Percentiles rank a stretch among this genome's conserved stretches.
Evolutionary conservation across 2,797 vertebrate species (phyloP).

Genomic region (Liasis olivaceus): DNA sequence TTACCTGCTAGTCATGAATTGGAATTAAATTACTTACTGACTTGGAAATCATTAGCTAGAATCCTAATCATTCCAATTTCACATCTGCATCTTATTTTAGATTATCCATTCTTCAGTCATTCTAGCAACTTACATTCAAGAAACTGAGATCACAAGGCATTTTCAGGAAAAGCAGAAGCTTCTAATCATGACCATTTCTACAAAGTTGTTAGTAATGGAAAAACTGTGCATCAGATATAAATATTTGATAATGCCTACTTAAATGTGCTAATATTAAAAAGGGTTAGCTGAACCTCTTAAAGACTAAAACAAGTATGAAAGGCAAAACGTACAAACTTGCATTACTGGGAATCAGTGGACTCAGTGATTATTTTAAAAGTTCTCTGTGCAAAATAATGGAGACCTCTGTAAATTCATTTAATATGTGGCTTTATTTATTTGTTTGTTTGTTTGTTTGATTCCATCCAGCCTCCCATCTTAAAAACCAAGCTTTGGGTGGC

Average conservation of each 20-base stretch:
- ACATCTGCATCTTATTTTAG: not conserved
- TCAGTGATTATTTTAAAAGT: not conserved
- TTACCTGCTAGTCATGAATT: not conserved
- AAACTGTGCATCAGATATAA: not conserved
- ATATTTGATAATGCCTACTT: not conserved
- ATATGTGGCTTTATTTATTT: not conserved
- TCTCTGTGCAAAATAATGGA: not conserved
- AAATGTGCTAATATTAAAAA: not conserved
- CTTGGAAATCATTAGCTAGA: not conserved
- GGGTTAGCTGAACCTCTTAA: too few relatives aligned
- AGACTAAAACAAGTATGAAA: too few relatives aligned
- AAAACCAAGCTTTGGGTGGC: not conserved
- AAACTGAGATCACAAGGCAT: not conserved
- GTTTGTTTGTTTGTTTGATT: not conserved
- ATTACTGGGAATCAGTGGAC: not conserved
- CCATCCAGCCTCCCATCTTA: not conserved
- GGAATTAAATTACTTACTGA: not conserved
- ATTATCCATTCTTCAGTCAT: not conserved
- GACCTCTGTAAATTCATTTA: not conserved
- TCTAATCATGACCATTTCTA: not conserved
- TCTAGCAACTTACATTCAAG: not conserved
- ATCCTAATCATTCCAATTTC: not conserved
- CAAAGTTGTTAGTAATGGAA: not conserved
- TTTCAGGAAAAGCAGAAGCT: not conserved
- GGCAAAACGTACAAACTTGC: not conserved